Base-by-base conservation (phyloP, 1,140 invertebrate genomes). In the Aphaenogaster ashmeadi region DNA sequence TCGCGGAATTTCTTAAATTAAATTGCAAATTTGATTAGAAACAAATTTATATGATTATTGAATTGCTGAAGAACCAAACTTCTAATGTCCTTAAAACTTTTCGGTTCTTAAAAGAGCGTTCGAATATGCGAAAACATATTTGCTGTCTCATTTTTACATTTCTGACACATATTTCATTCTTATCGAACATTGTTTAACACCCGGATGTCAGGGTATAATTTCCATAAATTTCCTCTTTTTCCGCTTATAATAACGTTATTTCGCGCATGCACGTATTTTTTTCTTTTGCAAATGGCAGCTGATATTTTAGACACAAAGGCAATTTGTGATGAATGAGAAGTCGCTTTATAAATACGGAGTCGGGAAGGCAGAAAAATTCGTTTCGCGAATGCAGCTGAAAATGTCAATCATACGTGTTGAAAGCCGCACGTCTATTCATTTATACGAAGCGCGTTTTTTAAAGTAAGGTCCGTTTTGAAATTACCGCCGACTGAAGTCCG, bases 291-390 rank as follows among this genome's bases (percentile, higher is more conserved):
- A 4, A 21, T 58, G 36, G 27, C 38, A 21, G 36, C 21, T 71
- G 66, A 44, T 71, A 81, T 81, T 27, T 33, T 71, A 44, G n/a
- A 44, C 2, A 71, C 79, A 81, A 81, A 71, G 27, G 21, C 38
- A 18, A n/a, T 36, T 56, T 71, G 64, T 56, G 38, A 71, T 21
- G 52, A 71, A 58, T 11, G 52, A 44, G 21, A 56, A 58, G 54
- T 36, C 6, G 47, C 6, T 71, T 56, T 9, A 33, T 56, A n/a
- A 71, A 8, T 9, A 9, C 15, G 6, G n/a, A 44, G 15, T n/a
- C 7, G 8, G 27, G 15, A 47, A 79, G 60, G n/a, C 6, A n/a
- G 21, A 54, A 81, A 69, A 52, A 44, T 58, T 54, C 13, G 18
- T 44, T 52, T 69, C 5, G 44, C 21, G 9, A 56, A 41, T 38